Conservation (phyloP, 1,140 invertebrate genomes). For the Maniola jurtina region DNA sequence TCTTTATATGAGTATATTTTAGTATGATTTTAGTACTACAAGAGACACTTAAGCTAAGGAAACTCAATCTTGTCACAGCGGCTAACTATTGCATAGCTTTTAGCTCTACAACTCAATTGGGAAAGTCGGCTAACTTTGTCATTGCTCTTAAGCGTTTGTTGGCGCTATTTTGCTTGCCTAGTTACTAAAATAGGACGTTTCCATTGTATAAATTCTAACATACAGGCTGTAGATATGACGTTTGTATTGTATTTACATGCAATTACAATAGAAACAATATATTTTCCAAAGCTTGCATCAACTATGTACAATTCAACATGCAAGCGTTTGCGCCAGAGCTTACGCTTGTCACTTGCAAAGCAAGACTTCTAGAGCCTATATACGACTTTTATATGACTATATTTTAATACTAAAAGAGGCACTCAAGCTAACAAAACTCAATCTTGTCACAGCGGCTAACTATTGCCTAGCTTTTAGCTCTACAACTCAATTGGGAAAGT, state of each 20-base stretch:
- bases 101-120: slow-evolving; percentile 12
- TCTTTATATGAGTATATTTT: neutral
- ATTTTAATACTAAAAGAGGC: neutral
- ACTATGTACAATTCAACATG: no score
- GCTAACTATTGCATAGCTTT: slow-evolving; percentile 12
- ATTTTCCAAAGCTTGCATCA: no score
- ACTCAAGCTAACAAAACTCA: slow-evolving; percentile 6
- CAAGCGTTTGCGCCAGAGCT: no score
- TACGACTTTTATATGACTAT: neutral
- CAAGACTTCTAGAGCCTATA: neutral
- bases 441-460: slow-evolving; percentile 10
- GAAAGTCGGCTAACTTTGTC: slow-evolving; percentile 3
- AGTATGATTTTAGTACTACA: no score
- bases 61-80: slow-evolving; percentile 11
- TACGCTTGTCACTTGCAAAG: no score
- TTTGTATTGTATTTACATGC: no score
- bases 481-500: slow-evolving; percentile 10
- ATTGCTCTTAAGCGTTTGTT: slow-evolving; percentile 10
- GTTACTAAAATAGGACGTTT: neutral
- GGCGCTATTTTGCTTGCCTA: neutral
- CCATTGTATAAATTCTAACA: no score
- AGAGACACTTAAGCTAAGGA: neutral
- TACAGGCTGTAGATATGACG: no score
- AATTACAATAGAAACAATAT: no score
- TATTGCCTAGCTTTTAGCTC: slow-evolving; percentile 12